A percentile compares a stretch with the other conserved stretches of the same genome.
Evolutionary conservation across 2,888 invertebrate species (phyloP).

Genomic region (Campopleginae sp.): DNA sequence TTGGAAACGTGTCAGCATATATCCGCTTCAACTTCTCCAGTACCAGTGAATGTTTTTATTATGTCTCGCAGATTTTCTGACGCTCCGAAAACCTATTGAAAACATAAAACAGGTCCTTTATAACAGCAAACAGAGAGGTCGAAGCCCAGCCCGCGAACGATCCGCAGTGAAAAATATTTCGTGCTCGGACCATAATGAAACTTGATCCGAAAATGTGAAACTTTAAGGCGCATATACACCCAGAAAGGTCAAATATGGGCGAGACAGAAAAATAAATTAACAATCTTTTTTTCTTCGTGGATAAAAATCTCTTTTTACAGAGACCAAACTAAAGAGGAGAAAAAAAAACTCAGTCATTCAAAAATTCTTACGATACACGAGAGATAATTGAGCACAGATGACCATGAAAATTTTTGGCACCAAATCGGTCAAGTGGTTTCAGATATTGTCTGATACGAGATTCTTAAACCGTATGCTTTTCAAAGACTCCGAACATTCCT

Average conservation of each 20-base stretch:
- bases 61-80: slow-evolving; percentile 70
- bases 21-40: slow-evolving; percentile 35
- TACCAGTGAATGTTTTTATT: slow-evolving; percentile 62
- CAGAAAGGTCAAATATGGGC: not conserved
- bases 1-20: slow-evolving; percentile 41
- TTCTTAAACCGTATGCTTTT: not conserved
- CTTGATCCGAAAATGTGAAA: not conserved
- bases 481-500: not conserved
- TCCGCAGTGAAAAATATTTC: not conserved
- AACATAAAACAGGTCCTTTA: slow-evolving; percentile 4
- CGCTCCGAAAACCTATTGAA: slow-evolving; percentile 71
- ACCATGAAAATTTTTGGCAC: not conserved
- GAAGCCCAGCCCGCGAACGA: not conserved
- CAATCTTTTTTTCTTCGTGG: not conserved
- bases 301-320: not conserved
- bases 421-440: not conserved
- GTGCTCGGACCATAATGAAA: not conserved
- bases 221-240: not conserved
- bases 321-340: not conserved
- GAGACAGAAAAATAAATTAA: not conserved
- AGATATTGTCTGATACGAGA: not conserved
- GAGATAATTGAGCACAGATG: not conserved
- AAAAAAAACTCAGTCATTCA: not conserved
- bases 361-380: not conserved
- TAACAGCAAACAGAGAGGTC: not conserved